Conservation (phyloP, 2,888 invertebrate genomes). For the Malacosoma neustria region DNA sequence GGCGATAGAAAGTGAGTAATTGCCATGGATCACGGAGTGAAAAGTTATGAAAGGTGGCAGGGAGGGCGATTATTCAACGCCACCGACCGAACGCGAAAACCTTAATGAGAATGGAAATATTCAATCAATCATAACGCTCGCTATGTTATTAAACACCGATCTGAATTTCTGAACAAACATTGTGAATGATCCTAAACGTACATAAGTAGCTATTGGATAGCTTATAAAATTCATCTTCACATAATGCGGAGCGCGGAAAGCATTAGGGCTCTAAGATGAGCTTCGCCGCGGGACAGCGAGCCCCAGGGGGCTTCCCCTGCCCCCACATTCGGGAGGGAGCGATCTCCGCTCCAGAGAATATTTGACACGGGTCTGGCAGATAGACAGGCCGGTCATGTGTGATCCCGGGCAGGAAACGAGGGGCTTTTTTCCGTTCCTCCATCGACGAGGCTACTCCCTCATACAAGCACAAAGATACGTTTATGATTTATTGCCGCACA, state of each 20-base stretch:
- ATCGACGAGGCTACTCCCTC: conserved; percentile 59
- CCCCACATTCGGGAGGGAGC: conserved; percentile 49
- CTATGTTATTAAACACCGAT: conserved; percentile 24
- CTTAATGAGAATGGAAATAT: conserved; percentile 64
- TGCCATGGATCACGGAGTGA: conserved; percentile 72
- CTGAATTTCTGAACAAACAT: neutral
- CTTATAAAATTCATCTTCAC: conserved; percentile 63
- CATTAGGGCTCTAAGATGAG: conserved; percentile 73
- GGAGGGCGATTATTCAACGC: conserved; percentile 63
- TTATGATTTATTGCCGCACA: conserved; percentile 65
- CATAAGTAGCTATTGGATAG: conserved; percentile 9
- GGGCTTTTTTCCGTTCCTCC: conserved; percentile 66
- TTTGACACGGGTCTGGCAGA: conserved; percentile 76
- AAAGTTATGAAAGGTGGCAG: conserved; percentile 73
- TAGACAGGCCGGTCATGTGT: conserved; percentile 75
- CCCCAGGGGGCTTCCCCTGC: conserved; percentile 62
- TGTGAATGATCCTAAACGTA: conserved; percentile 7
- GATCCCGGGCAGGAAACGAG: conserved; percentile 70
- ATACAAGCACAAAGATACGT: conserved; percentile 56
- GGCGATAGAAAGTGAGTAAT: conserved; percentile 72
- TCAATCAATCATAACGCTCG: conserved; percentile 41
- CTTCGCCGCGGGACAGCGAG: conserved; percentile 70
- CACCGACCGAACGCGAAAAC: conserved; percentile 49
- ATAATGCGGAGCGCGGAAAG: conserved; percentile 60
- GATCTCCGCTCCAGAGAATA: conserved; percentile 74